A percentile compares a stretch with the other conserved stretches of the same genome.
Evolutionary conservation across 92 coral and sea anemone species (phyloP).

Genomic region (Actinernus sp.): DNA sequence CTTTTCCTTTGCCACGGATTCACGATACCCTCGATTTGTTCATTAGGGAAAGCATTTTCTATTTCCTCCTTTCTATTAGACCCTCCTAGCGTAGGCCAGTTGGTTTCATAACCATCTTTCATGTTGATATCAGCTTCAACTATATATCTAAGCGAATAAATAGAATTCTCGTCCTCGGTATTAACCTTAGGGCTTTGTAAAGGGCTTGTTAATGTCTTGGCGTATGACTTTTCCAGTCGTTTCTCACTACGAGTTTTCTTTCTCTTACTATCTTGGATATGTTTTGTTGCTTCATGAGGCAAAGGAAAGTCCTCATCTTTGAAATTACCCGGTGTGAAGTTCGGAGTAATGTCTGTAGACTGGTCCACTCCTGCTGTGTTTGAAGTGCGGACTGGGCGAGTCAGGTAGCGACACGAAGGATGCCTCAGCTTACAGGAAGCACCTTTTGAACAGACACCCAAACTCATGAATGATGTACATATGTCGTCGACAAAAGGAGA

Average conservation of each 20-base stretch:
- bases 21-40: no score
- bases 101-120: background rate
- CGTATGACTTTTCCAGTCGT: background rate
- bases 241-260: background rate
- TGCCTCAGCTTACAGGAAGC: slow-evolving; percentile 54
- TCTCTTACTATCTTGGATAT: background rate
- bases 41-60: no score
- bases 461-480: slow-evolving; percentile 64
- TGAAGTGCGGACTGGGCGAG: background rate
- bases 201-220: background rate
- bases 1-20: no score
- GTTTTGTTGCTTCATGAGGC: background rate
- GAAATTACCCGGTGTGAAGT: background rate
- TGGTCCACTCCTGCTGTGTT: background rate
- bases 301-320: background rate
- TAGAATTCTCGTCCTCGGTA: background rate
- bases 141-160: no score
- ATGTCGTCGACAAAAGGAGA: slow-evolving; percentile 18
- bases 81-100: background rate
- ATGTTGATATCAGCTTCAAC: no score
- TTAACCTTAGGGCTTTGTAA: background rate
- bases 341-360: background rate
- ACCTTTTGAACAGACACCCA: slow-evolving; percentile 58
- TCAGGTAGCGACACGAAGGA: slow-evolving; percentile 54
- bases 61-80: no score